Evolutionary conservation across 1,140 invertebrate genomes (phyloP), one percentile per base, ranked within the genome.

Genomic region (Trichonephila clavata): DNA sequence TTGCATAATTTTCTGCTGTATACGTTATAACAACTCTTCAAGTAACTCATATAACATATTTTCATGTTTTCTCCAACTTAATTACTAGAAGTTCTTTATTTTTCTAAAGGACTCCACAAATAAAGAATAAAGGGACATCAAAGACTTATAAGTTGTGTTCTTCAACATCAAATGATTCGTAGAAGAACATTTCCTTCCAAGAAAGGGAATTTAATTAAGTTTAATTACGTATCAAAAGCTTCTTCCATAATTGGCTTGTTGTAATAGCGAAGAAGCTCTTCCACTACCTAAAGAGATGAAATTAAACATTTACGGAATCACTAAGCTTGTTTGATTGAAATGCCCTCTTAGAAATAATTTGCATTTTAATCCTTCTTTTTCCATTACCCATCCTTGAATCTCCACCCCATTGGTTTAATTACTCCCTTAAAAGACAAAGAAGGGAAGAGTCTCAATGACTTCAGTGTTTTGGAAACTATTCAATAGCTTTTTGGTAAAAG

Each of bases 191-290:
- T 21, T 21, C 5, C 2, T 4, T 0, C 13, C 4, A 13, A 13
- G 71, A 77, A 39, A 39, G 32, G 24, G 27, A 77, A 83, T 83
- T 83, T 83, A 83, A 83, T 83, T 83, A 83, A 59, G 18, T 83
- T 83, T 59, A 83, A 83, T 83, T 83, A 83, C 39, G 27, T 59
- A 83, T 83, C 81, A 83, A 83, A 77, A 59, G 81, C 71, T 59
- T 57, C 81, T 83, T 83, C 21, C 6, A 16, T 83, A 83, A 83
- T 83, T 83, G 81, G 43, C 71, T 77, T 77, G 71, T 77, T 39
- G 27, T 18, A 32, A 77, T 16, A 14, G 24, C 4, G 43, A 83
- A n/a, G 21, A 14, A 83, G 24, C 39, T 57, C 20, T 57, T 57
- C 43, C 21, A 59, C 6, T 77, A 27, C 14, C 16, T 39, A 59